Conservation (phyloP, 2,888 invertebrate genomes). For the Endotricha flammealis region DNA sequence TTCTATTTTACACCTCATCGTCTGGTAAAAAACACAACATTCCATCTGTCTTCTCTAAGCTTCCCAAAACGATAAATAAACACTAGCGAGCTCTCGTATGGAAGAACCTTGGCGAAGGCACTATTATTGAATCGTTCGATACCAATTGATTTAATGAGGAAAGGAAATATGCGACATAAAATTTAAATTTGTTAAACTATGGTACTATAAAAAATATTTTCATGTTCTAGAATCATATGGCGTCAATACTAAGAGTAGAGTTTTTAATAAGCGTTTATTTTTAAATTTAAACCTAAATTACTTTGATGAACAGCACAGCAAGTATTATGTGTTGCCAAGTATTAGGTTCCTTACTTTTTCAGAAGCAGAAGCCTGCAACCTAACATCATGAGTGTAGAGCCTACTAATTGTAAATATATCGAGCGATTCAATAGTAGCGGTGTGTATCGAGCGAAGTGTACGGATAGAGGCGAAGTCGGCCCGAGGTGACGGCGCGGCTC, state of each 20-base stretch:
- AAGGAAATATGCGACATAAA: too few species aligned
- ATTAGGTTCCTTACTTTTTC: too few species aligned
- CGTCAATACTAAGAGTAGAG: too few species aligned
- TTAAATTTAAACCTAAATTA: too few species aligned
- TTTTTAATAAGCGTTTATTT: too few species aligned
- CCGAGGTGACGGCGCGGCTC: slow-evolving; percentile 75
- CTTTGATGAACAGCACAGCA: too few species aligned
- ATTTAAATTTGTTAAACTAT: too few species aligned
- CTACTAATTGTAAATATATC: slow-evolving; percentile 7
- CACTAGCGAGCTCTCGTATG: slow-evolving; percentile 63
- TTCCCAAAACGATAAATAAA: slow-evolving; percentile 76
- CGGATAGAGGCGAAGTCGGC: slow-evolving; percentile 55
- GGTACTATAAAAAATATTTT: too few species aligned
- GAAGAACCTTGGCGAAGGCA: slow-evolving; percentile 39
- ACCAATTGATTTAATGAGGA: slow-evolving; percentile 25
- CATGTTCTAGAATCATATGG: too few species aligned
- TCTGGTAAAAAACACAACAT: slow-evolving; percentile 66
- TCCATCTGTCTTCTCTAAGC: slow-evolving; percentile 73
- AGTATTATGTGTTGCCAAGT: too few species aligned
- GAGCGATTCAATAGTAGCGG: slow-evolving; percentile 19
- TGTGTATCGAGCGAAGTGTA: slow-evolving; percentile 35
- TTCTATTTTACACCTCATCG: slow-evolving; percentile 64
- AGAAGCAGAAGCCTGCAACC: too few species aligned
- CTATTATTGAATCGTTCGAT: slow-evolving; percentile 44
- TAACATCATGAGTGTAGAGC: too few species aligned